phyloP scores from a whole-genome alignment of 2,888 invertebrate genomes.

The Copidosoma aretas region DNA sequence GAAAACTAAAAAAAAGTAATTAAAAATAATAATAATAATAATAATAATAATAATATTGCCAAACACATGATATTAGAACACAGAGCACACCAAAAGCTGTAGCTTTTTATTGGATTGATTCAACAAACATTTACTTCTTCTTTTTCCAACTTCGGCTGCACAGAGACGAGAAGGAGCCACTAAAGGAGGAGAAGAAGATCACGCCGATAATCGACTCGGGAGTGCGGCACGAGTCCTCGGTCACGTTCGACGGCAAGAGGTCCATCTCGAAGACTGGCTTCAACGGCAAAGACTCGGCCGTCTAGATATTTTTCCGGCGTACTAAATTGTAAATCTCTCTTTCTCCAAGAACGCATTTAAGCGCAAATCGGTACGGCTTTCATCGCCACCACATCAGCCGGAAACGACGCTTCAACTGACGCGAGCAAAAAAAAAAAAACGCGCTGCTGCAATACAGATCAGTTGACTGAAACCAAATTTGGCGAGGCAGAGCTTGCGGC shows the following conservation, averaged over 20 bases:
- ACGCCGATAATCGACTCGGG: constrained; percentile 67
- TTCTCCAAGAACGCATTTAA: constrained; percentile 1
- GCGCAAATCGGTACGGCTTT: too few species aligned
- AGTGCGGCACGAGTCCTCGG: constrained; percentile 70
- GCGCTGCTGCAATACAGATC: too few species aligned
- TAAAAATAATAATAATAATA: neutral
- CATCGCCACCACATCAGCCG: too few species aligned
- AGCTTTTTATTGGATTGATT: constrained; percentile 27
- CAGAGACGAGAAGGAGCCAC: constrained; percentile 84
- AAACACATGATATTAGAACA: neutral
- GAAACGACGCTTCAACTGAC: too few species aligned
- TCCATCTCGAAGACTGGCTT: constrained; percentile 85
- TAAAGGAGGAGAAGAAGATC: constrained; percentile 70
- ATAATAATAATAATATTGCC: neutral
- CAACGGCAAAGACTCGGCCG: constrained; percentile 90
- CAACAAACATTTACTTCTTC: too few species aligned
- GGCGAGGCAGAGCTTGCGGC: neutral
- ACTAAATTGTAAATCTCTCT: constrained; percentile 61
- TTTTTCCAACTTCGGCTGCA: neutral
- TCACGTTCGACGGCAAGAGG: constrained; percentile 82
- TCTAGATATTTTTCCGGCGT: constrained; percentile 67
- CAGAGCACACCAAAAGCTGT: constrained; percentile 1
- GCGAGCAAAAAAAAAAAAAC: neutral
- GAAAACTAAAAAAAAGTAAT: neutral
- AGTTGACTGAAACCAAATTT: neutral